Evolutionary conservation across 2,888 invertebrate genomes (phyloP).

Genomic region (Bimastos eiseni): DNA sequence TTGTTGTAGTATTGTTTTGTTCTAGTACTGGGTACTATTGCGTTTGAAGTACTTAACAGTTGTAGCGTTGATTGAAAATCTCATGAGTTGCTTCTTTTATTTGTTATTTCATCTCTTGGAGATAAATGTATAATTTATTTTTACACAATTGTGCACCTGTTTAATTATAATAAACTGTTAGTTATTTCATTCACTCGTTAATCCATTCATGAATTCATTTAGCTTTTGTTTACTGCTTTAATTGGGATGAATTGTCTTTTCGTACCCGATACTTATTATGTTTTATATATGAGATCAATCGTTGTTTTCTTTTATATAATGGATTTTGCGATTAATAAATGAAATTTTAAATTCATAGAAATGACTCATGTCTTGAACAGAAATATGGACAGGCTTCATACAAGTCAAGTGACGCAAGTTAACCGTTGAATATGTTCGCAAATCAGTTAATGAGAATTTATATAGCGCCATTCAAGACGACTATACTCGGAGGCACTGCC

Average conservation of each 20-base stretch:
- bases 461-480: no score
- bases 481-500: no score
- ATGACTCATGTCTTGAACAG: not conserved
- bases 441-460: no score
- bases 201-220: not conserved
- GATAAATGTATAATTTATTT: no score
- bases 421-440: not conserved
- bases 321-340: not conserved
- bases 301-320: not conserved
- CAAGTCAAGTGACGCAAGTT: not conserved
- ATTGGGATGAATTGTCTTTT: not conserved
- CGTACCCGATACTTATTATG: not conserved
- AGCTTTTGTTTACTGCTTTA: not conserved
- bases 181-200: not conserved
- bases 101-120: not conserved
- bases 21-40: not conserved
- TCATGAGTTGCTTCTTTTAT: not conserved
- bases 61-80: not conserved
- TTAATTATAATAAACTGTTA: not conserved
- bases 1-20: no score
- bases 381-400: not conserved
- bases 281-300: not conserved
- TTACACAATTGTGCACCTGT: not conserved
- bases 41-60: not conserved
- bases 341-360: not conserved